Evolutionary conservation across 1,140 invertebrate species (phyloP).

Genomic region (Drosophila miranda): DNA sequence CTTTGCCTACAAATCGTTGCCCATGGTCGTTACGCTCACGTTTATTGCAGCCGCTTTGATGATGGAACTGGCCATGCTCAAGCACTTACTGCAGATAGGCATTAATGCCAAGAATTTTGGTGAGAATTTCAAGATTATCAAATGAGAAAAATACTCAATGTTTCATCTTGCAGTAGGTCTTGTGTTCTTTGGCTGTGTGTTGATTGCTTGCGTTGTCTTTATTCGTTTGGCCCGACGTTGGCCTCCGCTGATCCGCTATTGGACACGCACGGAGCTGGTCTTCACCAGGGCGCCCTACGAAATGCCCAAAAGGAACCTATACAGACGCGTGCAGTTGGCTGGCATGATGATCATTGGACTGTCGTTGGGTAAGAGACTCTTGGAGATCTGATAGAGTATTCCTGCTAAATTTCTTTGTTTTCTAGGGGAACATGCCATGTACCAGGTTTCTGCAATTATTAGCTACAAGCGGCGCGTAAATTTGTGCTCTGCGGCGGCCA

Average conservation of each 20-base stretch:
- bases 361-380: slow-evolving; percentile 39
- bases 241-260: slow-evolving; percentile 65
- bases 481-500: slow-evolving; percentile 30
- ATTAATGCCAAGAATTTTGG: slow-evolving; percentile 75
- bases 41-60: slow-evolving; percentile 53
- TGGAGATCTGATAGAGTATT: too few species aligned
- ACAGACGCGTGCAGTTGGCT: slow-evolving; percentile 55
- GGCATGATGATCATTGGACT: slow-evolving; percentile 57
- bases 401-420: background rate
- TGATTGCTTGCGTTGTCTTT: slow-evolving; percentile 54
- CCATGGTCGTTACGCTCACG: slow-evolving; percentile 43
- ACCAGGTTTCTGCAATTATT: slow-evolving; percentile 44
- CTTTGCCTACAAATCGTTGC: slow-evolving; percentile 60
- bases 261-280: slow-evolving; percentile 62
- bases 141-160: background rate
- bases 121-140: slow-evolving; percentile 14
- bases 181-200: slow-evolving; percentile 59
- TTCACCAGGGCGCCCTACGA: slow-evolving; percentile 68
- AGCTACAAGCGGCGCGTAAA: slow-evolving; percentile 35
- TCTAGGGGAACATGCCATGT: slow-evolving; percentile 66
- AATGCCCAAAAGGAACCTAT: slow-evolving; percentile 40
- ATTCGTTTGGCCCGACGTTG: slow-evolving; percentile 58
- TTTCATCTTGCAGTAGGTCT: slow-evolving; percentile 52
- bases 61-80: slow-evolving; percentile 48
- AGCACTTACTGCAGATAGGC: slow-evolving; percentile 54